These are phyloP conservation scores for Gambusia yucatana DNA, from an alignment of 2,797 vertebrate species.

Conservation along the genomic window DNA sequence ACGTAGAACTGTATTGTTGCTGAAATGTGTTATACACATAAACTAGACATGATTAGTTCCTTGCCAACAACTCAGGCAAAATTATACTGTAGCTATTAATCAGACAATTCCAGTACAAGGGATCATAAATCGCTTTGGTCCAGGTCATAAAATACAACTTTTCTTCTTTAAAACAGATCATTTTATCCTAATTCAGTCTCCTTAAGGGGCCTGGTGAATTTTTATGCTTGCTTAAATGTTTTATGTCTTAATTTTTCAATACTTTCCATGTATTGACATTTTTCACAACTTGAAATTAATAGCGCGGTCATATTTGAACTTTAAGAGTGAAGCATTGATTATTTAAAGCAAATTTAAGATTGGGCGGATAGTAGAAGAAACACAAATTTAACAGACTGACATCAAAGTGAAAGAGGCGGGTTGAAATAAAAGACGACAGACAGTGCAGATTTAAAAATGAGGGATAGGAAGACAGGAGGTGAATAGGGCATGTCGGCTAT, in stretches of 20 bases:
- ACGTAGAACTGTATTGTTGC: not conserved
- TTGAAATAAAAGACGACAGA: constrained; percentile 5
- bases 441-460: constrained; percentile 37
- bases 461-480: constrained; percentile 18
- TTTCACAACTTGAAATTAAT: not conserved
- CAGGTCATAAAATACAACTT: not conserved
- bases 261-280: not conserved
- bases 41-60: not conserved
- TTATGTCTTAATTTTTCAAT: not conserved
- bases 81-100: not conserved
- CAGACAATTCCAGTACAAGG: not conserved
- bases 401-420: not conserved
- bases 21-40: too few species aligned
- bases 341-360: not conserved
- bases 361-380: not conserved
- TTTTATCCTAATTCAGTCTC: constrained; percentile 10
- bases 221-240: constrained; percentile 1
- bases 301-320: not conserved
- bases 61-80: not conserved
- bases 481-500: constrained; percentile 32
- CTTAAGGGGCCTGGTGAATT: constrained; percentile 14
- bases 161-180: not conserved
- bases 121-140: not conserved
- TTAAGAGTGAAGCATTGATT: not conserved
- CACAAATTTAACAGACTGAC: not conserved